These are phyloP conservation scores for Pegea sp. DNA, from an alignment of 23 tunicate species.

Conservation along the genomic window DNA sequence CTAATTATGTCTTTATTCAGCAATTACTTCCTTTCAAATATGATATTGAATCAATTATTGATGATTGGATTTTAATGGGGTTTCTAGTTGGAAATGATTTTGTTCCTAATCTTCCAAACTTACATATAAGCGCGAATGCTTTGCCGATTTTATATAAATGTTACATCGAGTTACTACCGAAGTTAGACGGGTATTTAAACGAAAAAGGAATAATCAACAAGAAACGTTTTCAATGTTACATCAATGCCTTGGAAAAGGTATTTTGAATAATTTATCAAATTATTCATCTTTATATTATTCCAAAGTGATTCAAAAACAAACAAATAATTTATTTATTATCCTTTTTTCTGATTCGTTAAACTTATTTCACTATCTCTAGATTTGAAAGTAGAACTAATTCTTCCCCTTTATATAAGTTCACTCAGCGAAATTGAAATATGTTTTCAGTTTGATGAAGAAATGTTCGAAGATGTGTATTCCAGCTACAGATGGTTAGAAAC, in stretches of 20 bases:
- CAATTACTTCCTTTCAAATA: constrained; percentile 26
- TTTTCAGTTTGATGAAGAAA: constrained; percentile 54
- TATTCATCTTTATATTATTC: not conserved
- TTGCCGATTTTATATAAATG: constrained; percentile 63
- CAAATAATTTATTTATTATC: not conserved
- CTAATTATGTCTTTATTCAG: too few species aligned
- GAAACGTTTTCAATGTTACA: constrained; percentile 37
- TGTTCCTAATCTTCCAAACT: constrained; percentile 88
- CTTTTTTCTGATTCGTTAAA: not conserved
- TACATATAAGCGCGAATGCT: constrained; percentile 70
- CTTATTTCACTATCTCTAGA: too few species aligned
- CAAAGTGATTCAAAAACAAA: not conserved
- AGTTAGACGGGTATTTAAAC: constrained; percentile 77
- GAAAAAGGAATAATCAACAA: constrained; percentile 68
- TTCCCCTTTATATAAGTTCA: too few species aligned
- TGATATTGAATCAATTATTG: constrained; percentile 66
- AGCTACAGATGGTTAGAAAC: constrained; percentile 77
- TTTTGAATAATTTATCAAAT: not conserved
- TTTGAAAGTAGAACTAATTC: too few species aligned
- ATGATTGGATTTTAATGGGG: constrained; percentile 98
- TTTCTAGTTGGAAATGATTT: constrained; percentile 97
- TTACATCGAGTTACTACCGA: constrained; percentile 56
- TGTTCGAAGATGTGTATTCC: constrained; percentile 50
- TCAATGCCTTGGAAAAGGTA: constrained; percentile 31
- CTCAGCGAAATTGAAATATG: too few species aligned